Evolutionary conservation across 2,888 invertebrate genomes (phyloP), one percentile per base, ranked within the genome.

Genomic region (Rhagium mordax): DNA sequence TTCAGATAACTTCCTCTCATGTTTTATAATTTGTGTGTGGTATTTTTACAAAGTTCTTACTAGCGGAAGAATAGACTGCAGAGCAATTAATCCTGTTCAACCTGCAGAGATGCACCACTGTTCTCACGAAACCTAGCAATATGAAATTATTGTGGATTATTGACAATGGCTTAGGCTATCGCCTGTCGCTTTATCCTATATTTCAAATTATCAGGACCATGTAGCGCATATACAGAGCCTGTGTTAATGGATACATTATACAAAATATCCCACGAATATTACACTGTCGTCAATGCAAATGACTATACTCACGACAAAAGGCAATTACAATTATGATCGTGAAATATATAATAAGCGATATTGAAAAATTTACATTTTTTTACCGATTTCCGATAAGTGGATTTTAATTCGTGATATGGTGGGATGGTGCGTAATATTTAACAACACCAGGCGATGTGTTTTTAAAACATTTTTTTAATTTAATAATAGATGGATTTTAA

Each of bases 241-340:
- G 68, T 66, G 78, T 79, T 81, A 79, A 81, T 81, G 79, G 79
- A 74, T 75, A 76, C 78, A 78, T 79, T 78, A 79, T 75, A 80
- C 78, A 79, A 78, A 78, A 78, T 81, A 78, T 78, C 78, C 72
- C 71, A 71, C 69, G 74, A 77, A 78, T 75, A 81, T 81, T 81
- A 80, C 80, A 81, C 77, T 79, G 76, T 78, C 77, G 77, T 78
- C 78, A 53, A 29, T 65, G 65, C 53, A 65, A 65, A 65, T 70
- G 68, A 74, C 70, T 73, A 70, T 62, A 73, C 76, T 67, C 68
- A 70, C 71, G 68, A 69, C 15, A 64, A 64, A 60, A 71, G 70
- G 76, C 76, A 78, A 78, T 77, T 77, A 78, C 70, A 74, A 48
- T 66, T 75, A n/a, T 18, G 18, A 51, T 53, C n/a, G n/a, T 24